Evolutionary conservation across 2,888 invertebrate genomes (phyloP), one percentile per base, ranked within the genome.

Genomic region (Barypeithes pellucidus): DNA sequence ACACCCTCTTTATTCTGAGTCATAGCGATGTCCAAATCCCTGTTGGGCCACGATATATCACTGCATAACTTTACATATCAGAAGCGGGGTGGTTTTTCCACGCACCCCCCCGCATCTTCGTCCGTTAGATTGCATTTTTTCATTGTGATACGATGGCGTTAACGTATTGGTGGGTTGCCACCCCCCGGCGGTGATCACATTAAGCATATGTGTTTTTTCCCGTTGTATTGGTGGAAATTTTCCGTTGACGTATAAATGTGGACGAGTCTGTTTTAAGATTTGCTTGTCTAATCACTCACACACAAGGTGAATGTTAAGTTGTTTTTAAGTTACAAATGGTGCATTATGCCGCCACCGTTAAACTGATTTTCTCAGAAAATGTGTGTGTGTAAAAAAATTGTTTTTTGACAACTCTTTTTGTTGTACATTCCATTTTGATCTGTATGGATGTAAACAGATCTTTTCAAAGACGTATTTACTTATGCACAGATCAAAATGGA

Each of bases 151-250:
- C 72, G 52, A 63, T 72, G 54, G 72, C 72, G 67, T 72, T 67
- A 72, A 67, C 72, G 72, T 36, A 72, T 72, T 57, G 72, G 62
- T 67, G 63, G 70, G 67, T 54, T 33, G 50, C 36, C 33, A 60
- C 59, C 75, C 71, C 63, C 68, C 52, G 66, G 59, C 67, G 59
- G 47, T 72, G 75, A 81, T 81, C 81, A 77, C 81, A 81, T 82
- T 83, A 82, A 83, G 79, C 82, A 82, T 83, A 82, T 83, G 83
- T 82, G 83, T 81, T 80, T 82, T 82, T 83, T 80, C 81, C 80
- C 78, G 72, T 57, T 71, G 60, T 18, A 59, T 59, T 62, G 22
- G 29, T 52, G 41, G n/a, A 36, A 36, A 47, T 39, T 63, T 18
- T 16, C 47, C 8, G 22, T 24, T 11, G 7, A 62, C 8, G 16